Conservation (phyloP, 92 coral and sea anemone species). For the Desmophyllum pertusum region DNA sequence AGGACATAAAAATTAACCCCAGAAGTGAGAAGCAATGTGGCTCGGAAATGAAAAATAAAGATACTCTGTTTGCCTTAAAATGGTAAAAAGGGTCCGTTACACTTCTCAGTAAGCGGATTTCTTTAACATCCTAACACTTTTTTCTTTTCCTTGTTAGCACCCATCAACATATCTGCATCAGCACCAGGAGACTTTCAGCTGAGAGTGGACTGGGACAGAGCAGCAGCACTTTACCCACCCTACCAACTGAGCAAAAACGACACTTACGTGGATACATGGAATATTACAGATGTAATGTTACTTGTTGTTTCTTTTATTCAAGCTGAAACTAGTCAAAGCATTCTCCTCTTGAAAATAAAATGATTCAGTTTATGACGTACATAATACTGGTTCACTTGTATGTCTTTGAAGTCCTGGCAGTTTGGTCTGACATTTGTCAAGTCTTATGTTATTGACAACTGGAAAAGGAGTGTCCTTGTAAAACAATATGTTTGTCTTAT, state of each 20-base stretch:
- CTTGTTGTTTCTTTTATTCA: background rate
- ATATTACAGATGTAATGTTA: slow-evolving; percentile 51
- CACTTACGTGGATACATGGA: slow-evolving; percentile 60
- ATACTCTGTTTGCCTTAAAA: no score
- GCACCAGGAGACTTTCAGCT: slow-evolving; percentile 91
- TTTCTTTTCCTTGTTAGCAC: slow-evolving; percentile 57
- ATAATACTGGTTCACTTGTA: background rate
- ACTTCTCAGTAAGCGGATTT: background rate
- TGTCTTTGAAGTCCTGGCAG: background rate
- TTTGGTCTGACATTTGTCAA: no score
- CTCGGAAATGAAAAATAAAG: no score
- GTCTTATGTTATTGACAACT: no score
- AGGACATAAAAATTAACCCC: no score
- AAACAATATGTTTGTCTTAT: background rate
- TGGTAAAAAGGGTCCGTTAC: no score
- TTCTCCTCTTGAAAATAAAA: background rate
- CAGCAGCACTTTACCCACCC: slow-evolving; percentile 71
- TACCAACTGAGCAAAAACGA: slow-evolving; percentile 56
- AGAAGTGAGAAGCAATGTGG: no score
- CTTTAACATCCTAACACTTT: background rate
- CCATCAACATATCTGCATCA: slow-evolving; percentile 74
- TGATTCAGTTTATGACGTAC: background rate
- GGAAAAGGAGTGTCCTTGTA: no score
- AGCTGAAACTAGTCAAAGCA: background rate
- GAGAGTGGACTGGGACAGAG: slow-evolving; percentile 77